Conservation (phyloP, 1,140 invertebrate species). For the Drosophila fuyamai region DNA sequence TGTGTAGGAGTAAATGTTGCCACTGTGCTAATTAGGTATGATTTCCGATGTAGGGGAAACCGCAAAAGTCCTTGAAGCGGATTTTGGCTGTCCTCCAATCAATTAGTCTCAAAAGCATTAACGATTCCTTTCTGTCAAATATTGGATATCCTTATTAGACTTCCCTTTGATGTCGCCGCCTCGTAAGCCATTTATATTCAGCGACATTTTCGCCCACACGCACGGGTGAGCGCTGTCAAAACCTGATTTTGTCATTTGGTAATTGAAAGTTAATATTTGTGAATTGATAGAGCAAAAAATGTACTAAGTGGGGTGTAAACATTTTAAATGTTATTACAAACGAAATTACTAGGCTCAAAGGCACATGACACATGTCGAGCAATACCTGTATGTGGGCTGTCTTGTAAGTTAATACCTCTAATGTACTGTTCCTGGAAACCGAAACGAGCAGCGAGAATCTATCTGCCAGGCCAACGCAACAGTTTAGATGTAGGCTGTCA, state of each 20-base stretch:
- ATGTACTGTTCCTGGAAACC: slow-evolving; percentile 46
- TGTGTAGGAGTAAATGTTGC: slow-evolving; percentile 11
- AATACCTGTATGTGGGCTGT: slow-evolving; percentile 27
- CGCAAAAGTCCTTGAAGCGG: slow-evolving; percentile 8
- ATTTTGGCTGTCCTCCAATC: slow-evolving; percentile 23
- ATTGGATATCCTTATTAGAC: slow-evolving; percentile 41
- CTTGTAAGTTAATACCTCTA: slow-evolving; percentile 60
- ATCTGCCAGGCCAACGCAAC: slow-evolving; percentile 60
- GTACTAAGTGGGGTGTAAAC: slow-evolving; percentile 46
- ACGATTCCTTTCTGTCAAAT: slow-evolving; percentile 20
- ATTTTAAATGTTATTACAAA: slow-evolving; percentile 51
- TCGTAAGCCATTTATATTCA: slow-evolving; percentile 6
- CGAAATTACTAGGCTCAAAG: slow-evolving; percentile 32
- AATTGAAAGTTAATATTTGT: slow-evolving; percentile 72
- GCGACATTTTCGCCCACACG: slow-evolving; percentile 24
- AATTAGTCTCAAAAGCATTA: slow-evolving; percentile 33
- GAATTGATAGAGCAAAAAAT: slow-evolving; percentile 42
- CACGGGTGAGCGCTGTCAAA: slow-evolving; percentile 26
- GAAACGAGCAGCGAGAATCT: slow-evolving; percentile 45
- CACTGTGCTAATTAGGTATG: slow-evolving; percentile 16
- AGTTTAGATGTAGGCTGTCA: slow-evolving; percentile 44
- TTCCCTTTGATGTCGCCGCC: slow-evolving; percentile 24
- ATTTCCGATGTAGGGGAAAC: slow-evolving; percentile 16
- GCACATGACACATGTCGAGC: slow-evolving; percentile 29
- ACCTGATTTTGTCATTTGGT: slow-evolving; percentile 53